Evolutionary conservation across 2,888 invertebrate genomes (phyloP), one percentile per base, ranked within the genome.

Genomic region (Saturnia pavonia): DNA sequence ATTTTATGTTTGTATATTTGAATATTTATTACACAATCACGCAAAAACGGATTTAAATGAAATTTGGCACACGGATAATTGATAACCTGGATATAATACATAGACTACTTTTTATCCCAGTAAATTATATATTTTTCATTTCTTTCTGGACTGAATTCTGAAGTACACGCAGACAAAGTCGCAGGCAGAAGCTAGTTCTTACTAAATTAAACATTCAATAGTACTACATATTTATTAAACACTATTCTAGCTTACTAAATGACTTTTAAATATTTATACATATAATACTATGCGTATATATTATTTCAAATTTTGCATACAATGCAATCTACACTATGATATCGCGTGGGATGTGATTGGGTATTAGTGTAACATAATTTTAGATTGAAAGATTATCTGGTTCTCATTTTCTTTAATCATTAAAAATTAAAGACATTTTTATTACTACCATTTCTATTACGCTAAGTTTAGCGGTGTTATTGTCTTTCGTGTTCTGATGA

Each of bases 271-370:
- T 54, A 54, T 54, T 54, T 22, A 54, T 54, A 11, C n/a, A n/a
- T n/a, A n/a, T 54, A 54, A 22, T 22, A n/a, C 22, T 54, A 54
- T 22, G 1, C 22, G 11, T n/a, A 54, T 54, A 22, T 54, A 11
- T 54, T 54, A 54, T 60, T 25, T 60, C 25, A 25, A 60, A 27
- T 60, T 25, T 60, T 60, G 27, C 57, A 27, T 60, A 60, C 57
- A 60, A 60, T 27, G 57, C 57, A 14, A 60, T 14, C 57, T 60
- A 60, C 54, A 54, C 54, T 54, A 22, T 6, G 57, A 7, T 14
- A 2, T 14, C 25, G 19, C 25, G 57, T 60, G 25, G 25, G 57
- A 27, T 60, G 57, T 60, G 12, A 25, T 3, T 27, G 25, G 25
- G 14, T 54, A n/a, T 22, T 1, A 22, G 57, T 14, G 14, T 60